Percentiles rank a stretch among this genome's conserved stretches.
These are phyloP conservation scores for Excalfactoria chinensis DNA, from an alignment of 2,113 vertebrate species.

Conservation along the genomic window DNA sequence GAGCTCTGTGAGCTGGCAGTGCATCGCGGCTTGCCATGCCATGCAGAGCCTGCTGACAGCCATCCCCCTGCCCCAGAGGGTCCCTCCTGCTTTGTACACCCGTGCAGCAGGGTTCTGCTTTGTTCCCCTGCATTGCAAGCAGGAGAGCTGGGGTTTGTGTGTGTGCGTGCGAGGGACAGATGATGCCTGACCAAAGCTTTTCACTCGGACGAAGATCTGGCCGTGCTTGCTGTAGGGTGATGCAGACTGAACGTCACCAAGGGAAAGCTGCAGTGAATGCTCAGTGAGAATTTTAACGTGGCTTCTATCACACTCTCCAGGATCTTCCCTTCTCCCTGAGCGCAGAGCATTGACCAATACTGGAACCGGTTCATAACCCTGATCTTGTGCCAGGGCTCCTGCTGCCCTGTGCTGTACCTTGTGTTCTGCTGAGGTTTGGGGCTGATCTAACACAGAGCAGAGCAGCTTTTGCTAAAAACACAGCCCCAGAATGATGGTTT, in stretches of 20 bases:
- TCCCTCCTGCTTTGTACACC: background rate
- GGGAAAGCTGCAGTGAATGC: slow-evolving; percentile 63
- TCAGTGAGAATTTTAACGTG: slow-evolving; percentile 69
- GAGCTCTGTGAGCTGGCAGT: fast-evolving
- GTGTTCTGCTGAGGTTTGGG: fast-evolving
- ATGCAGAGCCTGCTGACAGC: background rate
- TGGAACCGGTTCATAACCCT: background rate
- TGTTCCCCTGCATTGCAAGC: background rate
- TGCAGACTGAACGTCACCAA: slow-evolving; percentile 62
- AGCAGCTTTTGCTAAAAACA: fast-evolving
- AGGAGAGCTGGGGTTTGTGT: background rate
- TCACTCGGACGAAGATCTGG: background rate
- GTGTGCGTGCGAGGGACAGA: background rate
- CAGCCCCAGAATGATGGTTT: background rate
- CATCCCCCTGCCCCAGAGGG: background rate
- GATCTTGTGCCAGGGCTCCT: background rate
- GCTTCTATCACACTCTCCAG: background rate
- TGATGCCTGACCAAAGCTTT: background rate
- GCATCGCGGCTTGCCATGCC: background rate
- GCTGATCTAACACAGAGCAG: background rate
- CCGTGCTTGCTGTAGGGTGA: background rate
- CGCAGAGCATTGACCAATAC: background rate
- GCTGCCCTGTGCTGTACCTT: background rate
- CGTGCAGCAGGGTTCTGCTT: background rate
- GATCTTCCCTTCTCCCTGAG: background rate